Base-by-base conservation (phyloP, 2,888 invertebrate species). In the Anthophora plumipes region DNA sequence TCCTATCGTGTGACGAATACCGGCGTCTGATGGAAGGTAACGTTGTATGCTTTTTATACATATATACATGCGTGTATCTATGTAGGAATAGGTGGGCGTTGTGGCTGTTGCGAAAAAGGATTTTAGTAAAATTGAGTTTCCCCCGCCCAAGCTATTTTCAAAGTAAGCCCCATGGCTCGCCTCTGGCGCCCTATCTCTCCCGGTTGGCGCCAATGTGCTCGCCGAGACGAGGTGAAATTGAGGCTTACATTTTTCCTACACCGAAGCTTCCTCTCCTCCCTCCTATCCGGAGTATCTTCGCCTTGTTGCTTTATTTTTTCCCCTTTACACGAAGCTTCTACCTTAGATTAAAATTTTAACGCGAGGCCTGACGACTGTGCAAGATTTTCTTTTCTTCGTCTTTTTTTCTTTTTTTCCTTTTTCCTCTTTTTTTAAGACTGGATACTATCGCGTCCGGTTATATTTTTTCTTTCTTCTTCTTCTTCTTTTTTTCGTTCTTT, bases 51-150 rank as follows among this genome's bases (percentile, higher is more conserved):
- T 9, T 46, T n/a, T n/a, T n/a, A n/a, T 54, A n/a, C 1, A 12
- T 17, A 17, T 22, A 11, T 46, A 46, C 7, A 20, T 7, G 22
- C 8, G 11, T 20, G 39, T 41, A 57, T 31, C 17, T 50, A 43
- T 60, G 22, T 67, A 60, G 22, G 17, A 46, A 59, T 46, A 20
- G 52, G 39, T 66, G 63, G 9, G 37, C 17, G 17, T 17, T 31
- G 20, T 31, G 25, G 43, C 22, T 11, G 57, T 14, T 55, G 69
- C 63, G 66, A 64, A 78, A 64, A 78, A 76, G 87, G 89, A 91
- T 92, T 91, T 92, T 91, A 91, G 85, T 89, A 90, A 91, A 91
- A 92, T 92, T 92, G 91, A 91, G 89, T 91, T 90, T 85, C 85
- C 68, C n/a, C 76, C 57, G 22, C 68, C 69, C 52, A 88, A 81